Percentiles rank a stretch among this genome's conserved stretches.
phyloP scores from a whole-genome alignment of 2,888 invertebrate species.

The Macaria liturata region DNA sequence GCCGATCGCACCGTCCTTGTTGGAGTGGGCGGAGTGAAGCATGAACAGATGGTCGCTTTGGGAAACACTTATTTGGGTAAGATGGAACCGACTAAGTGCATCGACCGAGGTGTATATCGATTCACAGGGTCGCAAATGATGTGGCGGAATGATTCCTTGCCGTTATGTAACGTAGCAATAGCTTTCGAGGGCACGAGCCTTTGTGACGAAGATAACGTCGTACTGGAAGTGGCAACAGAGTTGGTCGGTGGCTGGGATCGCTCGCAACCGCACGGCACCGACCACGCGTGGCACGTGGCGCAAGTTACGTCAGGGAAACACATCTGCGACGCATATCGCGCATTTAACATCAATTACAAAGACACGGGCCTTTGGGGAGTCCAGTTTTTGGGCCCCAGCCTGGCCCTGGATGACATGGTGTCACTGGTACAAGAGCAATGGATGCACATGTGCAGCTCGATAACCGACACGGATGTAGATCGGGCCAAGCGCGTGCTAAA shows the following conservation, averaged over 20 bases:
- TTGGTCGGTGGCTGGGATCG: conserved; percentile 95
- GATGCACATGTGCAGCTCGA: conserved; percentile 92
- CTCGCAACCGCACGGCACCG: conserved; percentile 92
- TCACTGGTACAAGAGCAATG: conserved; percentile 89
- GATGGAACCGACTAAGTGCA: conserved; percentile 84
- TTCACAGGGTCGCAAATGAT: conserved; percentile 95
- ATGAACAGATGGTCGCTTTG: conserved; percentile 90
- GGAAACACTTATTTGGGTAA: conserved; percentile 88
- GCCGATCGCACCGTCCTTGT: conserved; percentile 95
- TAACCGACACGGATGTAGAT: conserved; percentile 94
- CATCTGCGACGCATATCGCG: conserved; percentile 94
- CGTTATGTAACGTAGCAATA: conserved; percentile 93
- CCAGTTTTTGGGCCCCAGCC: conserved; percentile 89
- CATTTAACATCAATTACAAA: conserved; percentile 98
- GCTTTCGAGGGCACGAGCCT: conserved; percentile 97
- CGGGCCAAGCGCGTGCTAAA: conserved; percentile 95
- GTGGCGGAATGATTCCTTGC: conserved; percentile 94
- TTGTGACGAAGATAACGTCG: conserved; percentile 94
- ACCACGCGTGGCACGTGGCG: conserved; percentile 92
- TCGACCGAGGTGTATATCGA: conserved; percentile 78
- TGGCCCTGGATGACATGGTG: conserved; percentile 87
- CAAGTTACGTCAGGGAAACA: conserved; percentile 85
- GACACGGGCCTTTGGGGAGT: conserved; percentile 98
- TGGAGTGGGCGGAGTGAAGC: conserved; percentile 96
- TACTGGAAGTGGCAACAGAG: conserved; percentile 96